A percentile compares a stretch with the other conserved stretches of the same genome.
phyloP scores from a whole-genome alignment of 2,888 invertebrate species.

The Stenchaetothrips biformis region DNA sequence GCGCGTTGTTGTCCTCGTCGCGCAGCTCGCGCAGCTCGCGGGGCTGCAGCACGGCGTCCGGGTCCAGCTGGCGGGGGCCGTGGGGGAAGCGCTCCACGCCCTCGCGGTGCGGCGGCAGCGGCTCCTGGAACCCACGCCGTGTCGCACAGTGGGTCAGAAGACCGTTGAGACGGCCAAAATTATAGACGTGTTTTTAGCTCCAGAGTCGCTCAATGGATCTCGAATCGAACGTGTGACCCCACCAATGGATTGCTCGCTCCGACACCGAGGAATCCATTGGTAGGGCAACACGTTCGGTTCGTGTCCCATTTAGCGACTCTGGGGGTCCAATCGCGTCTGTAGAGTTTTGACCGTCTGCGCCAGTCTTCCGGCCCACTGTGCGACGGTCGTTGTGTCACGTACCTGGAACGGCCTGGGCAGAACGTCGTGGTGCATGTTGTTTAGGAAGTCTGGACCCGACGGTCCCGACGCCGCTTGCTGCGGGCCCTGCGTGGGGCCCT shows the following conservation, averaged over 20 bases:
- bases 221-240: too few species aligned
- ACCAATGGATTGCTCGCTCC: too few species aligned
- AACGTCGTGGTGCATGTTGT: conserved; percentile 39
- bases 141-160: too few species aligned
- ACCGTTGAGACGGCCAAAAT: too few species aligned
- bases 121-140: conserved; percentile 44
- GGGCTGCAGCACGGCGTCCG: conserved; percentile 45
- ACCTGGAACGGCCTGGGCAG: conserved; percentile 39
- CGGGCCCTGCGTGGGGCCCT: conserved; percentile 40
- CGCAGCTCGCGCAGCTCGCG: conserved; percentile 30
- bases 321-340: too few species aligned
- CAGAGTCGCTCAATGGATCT: too few species aligned
- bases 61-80: conserved; percentile 65
- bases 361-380: too few species aligned
- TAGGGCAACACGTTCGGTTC: too few species aligned
- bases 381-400: conserved; percentile 40
- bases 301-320: too few species aligned
- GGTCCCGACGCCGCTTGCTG: conserved; percentile 16
- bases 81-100: conserved; percentile 66
- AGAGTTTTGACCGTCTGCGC: too few species aligned
- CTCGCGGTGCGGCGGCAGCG: conserved; percentile 37
- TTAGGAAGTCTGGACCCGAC: conserved; percentile 36
- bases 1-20: conserved; percentile 46
- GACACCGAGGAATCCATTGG: too few species aligned
- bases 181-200: too few species aligned